Evolutionary conservation across 2,113 vertebrate species (phyloP), one percentile per base, ranked within the genome.

Genomic region (Stegastes partitus): DNA sequence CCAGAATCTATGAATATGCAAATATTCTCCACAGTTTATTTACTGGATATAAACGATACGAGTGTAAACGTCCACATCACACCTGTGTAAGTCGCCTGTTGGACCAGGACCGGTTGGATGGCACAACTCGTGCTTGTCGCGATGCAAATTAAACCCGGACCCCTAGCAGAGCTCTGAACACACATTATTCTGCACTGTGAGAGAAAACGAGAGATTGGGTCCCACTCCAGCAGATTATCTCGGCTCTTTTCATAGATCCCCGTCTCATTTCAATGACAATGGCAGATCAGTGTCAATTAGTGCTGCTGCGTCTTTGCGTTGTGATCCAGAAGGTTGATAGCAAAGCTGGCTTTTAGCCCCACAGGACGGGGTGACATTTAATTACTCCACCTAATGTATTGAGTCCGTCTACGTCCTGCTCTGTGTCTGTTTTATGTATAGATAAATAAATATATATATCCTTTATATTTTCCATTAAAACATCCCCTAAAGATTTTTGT

Each of bases 191-290:
- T 50, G 18, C 18, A 50, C 16, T 9, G 47, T 16, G 39, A 39
- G 66, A 66, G 42, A 51, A 23, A 3, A 23, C n/a, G 16, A 15
- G 31, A 31, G 53, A 76, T 26, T 31, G 58, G 61, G 47, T 50
- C 55, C 10, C 34, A 65, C 44, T 68, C 31, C 26, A 54, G 42
- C 31, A 77, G 81, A 79, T 90, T 66, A 88, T 57, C 76, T 23
- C 1, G 1, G 65, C 25, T 71, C 68, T 74, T 80, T 77, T 85
- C 84, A 67, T 55, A 74, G 77, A 90, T 81, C 37, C 34, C 22
- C 14, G 73, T 81, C 37, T 83, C 65, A 89, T 89, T 92, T 87
- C 42, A 92, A 88, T 88, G 81, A 88, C 76, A 91, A 84, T 74
- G 42, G 66, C n/a, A 85, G 80, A 79, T 90, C 71, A 85, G 69